Evolutionary conservation across 2,888 invertebrate species (phyloP).

Genomic region (Scaptomyza polygonia): DNA sequence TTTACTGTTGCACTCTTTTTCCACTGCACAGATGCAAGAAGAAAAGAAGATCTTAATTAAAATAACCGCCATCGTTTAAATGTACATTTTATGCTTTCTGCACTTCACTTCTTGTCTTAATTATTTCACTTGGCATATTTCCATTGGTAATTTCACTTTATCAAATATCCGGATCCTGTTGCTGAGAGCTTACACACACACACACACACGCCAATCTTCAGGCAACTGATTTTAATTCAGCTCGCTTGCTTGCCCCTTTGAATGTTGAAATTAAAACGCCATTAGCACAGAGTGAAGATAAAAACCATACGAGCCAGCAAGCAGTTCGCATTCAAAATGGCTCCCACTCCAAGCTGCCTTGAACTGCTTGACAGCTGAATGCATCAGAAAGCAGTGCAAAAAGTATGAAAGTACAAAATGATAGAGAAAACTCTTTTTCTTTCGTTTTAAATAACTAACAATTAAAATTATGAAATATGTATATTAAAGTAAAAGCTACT

Average conservation of each 20-base stretch:
- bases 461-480: not conserved
- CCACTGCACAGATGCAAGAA: constrained; percentile 3
- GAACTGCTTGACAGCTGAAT: constrained; percentile 13
- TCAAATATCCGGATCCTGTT: constrained; percentile 29
- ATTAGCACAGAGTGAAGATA: constrained; percentile 60
- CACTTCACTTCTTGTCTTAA: constrained; percentile 21
- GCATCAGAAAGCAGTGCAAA: constrained; percentile 3
- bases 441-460: too few species aligned
- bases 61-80: constrained; percentile 30
- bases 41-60: constrained; percentile 47
- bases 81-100: constrained; percentile 22
- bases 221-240: constrained; percentile 15
- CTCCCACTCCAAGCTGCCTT: constrained; percentile 12
- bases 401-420: not conserved
- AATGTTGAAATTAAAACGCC: constrained; percentile 67
- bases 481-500: not conserved
- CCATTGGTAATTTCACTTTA: constrained; percentile 35
- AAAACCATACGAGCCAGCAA: constrained; percentile 39
- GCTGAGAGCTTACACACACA: not conserved
- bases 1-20: constrained; percentile 15
- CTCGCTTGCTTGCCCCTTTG: constrained; percentile 4
- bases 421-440: too few species aligned
- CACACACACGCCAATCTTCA: constrained; percentile 12
- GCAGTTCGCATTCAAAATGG: constrained; percentile 6
- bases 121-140: constrained; percentile 44